These are phyloP conservation scores for Collichthys lucidus DNA, from an alignment of 2,113 vertebrate species.

Conservation along the genomic window DNA sequence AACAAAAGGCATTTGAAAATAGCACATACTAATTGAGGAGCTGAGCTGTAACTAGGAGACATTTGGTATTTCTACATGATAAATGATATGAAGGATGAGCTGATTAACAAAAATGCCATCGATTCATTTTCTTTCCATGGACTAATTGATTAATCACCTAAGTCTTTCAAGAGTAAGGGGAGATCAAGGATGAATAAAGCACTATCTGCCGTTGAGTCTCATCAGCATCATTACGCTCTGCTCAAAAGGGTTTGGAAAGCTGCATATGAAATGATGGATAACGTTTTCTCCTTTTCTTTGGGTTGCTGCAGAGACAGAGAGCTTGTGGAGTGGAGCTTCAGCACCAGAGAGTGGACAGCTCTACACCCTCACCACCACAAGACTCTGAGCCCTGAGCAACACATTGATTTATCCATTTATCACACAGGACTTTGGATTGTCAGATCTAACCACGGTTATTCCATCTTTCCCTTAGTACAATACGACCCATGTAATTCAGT, in stretches of 20 bases:
- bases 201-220: neutral
- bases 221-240: neutral
- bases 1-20: neutral
- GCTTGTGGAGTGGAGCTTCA: constrained; percentile 34
- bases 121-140: neutral
- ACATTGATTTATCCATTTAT: constrained; percentile 31
- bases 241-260: neutral
- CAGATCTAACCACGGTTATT: constrained; percentile 11
- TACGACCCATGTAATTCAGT: neutral
- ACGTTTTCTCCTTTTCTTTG: neutral
- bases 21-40: neutral
- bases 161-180: neutral
- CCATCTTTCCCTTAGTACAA: neutral
- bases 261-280: neutral
- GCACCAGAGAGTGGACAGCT: constrained; percentile 56
- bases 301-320: constrained; percentile 12
- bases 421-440: constrained; percentile 8
- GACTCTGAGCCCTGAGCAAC: neutral
- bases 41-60: neutral
- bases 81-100: neutral
- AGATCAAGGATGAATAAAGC: constrained; percentile 5
- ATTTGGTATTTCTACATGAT: neutral
- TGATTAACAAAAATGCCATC: neutral
- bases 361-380: constrained; percentile 10
- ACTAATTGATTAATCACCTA: constrained; percentile 8